Base-by-base conservation (phyloP, 2,888 invertebrate genomes). In the Euzetes globulus region DNA sequence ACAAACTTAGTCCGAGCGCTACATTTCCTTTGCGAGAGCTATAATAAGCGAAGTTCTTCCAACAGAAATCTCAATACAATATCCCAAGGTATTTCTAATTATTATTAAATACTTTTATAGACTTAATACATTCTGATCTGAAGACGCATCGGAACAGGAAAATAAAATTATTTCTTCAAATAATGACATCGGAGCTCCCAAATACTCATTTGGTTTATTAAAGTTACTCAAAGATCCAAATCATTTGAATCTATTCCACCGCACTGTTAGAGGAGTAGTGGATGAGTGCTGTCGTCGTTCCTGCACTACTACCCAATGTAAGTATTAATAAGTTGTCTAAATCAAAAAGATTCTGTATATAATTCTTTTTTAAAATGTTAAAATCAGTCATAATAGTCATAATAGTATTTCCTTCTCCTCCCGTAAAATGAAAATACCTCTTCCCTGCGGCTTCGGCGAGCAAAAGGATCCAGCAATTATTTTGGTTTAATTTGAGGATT, bases 251-350 rank as follows among this genome's bases (percentile, higher is more conserved):
- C 15, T 45, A 22, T 68, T 68, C 15, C 68, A 68, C 68, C n/a
- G 68, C 37, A 68, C 37, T 22, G 19, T 68, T 7, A n/a, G 68
- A 45, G 68, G 68, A 37, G 68, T 68, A 13, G 68, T 68, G 3
- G 68, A 68, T 45, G 68, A 68, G 37, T 68, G 68, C 45, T 68
- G 68, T 68, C 63, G 63, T 1, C 63, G 63, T 6, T 63, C 63
- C n/a, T 63, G 63, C 29, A 33, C 63, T 29, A 63, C 33, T 1
- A 63, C n/a, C n/a, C 63, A 63, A n/a, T 63, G 63, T 63, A 29
- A 63, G 63, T n/a, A 19, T 27, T n/a, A 7, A 33, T 33, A n/a
- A n/a, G n/a, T n/a, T n/a, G n/a, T n/a, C n/a, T n/a, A n/a, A n/a
- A n/a, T n/a, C n/a, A n/a, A n/a, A n/a, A n/a, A n/a, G n/a, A n/a